Base-by-base conservation (phyloP, 2,888 invertebrate species). In the Neoascia interrupta region DNA sequence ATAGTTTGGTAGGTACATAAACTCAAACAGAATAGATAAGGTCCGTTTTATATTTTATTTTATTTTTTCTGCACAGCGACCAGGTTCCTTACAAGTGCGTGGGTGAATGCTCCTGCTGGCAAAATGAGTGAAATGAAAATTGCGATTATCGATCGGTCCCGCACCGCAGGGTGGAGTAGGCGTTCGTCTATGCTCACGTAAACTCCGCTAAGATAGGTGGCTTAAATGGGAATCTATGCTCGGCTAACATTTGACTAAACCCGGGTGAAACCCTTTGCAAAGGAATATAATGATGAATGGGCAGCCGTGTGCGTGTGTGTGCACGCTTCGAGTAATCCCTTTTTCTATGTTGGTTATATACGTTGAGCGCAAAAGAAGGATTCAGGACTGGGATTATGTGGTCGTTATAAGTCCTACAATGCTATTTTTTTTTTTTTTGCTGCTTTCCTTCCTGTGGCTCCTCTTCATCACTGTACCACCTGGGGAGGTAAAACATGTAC, bases 1-100 rank as follows among this genome's bases (percentile, higher is more conserved):
- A 54, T 54, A 66, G 53, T n/a, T 54, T 60, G 72, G 60, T 66
- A 64, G 37, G n/a, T n/a, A n/a, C n/a, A 64, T 64, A 66, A 66
- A 53, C 60, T 53, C 36, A 43, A 51, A 56, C 37, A 34, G 51
- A 56, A 51, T n/a, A n/a, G n/a, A n/a, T n/a, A n/a, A n/a, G n/a
- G n/a, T n/a, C n/a, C n/a, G n/a, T n/a, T n/a, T n/a, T n/a, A n/a
- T n/a, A n/a, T n/a, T n/a, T n/a, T n/a, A n/a, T n/a, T n/a, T n/a
- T n/a, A n/a, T n/a, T n/a, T n/a, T n/a, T n/a, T n/a, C n/a, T n/a
- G n/a, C n/a, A n/a, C n/a, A n/a, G n/a, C n/a, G n/a, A n/a, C n/a
- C n/a, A n/a, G n/a, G n/a, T n/a, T n/a, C n/a, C n/a, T n/a, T n/a
- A n/a, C n/a, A n/a, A n/a, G n/a, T n/a, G n/a, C n/a, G n/a, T n/a